Conservation (phyloP, 2,113 vertebrate genomes). For the Labrus mixtus region DNA sequence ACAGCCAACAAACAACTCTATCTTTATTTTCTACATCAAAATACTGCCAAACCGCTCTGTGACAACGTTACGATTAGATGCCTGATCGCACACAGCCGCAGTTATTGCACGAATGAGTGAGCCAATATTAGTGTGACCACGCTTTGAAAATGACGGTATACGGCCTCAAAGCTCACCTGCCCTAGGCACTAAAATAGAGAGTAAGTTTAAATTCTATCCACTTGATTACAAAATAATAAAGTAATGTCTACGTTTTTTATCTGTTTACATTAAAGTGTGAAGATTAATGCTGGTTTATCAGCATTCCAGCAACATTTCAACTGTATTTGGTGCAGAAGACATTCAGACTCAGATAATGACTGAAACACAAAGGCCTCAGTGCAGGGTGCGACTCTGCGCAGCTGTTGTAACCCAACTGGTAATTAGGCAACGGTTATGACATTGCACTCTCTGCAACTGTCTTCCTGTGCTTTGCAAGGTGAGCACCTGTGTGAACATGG, state of each 20-base stretch:
- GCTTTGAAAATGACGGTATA: neutral
- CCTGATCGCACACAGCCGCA: too few relatives aligned
- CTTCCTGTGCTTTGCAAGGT: conserved; percentile 4
- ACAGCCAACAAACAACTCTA: too few relatives aligned
- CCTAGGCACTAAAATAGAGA: neutral
- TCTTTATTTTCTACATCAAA: too few relatives aligned
- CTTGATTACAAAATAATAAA: too few relatives aligned
- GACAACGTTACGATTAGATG: too few relatives aligned
- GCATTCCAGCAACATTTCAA: neutral
- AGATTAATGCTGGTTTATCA: neutral
- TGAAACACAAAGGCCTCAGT: neutral
- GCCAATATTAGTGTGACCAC: neutral
- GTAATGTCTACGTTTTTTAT: neutral
- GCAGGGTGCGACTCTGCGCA: conserved; percentile 17
- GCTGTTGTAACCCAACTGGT: conserved; percentile 18
- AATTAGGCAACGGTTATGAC: conserved; percentile 34
- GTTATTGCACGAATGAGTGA: too few relatives aligned
- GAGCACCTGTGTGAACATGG: neutral
- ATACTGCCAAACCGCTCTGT: too few relatives aligned
- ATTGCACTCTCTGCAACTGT: conserved; percentile 22
- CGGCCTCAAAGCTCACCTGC: conserved; percentile 2
- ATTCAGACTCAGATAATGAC: neutral
- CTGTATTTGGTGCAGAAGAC: neutral
- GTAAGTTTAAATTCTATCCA: neutral
- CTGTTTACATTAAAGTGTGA: neutral